These are phyloP conservation scores for Temnothorax unifasciatus DNA, from an alignment of 2,888 invertebrate species.

Conservation along the genomic window DNA sequence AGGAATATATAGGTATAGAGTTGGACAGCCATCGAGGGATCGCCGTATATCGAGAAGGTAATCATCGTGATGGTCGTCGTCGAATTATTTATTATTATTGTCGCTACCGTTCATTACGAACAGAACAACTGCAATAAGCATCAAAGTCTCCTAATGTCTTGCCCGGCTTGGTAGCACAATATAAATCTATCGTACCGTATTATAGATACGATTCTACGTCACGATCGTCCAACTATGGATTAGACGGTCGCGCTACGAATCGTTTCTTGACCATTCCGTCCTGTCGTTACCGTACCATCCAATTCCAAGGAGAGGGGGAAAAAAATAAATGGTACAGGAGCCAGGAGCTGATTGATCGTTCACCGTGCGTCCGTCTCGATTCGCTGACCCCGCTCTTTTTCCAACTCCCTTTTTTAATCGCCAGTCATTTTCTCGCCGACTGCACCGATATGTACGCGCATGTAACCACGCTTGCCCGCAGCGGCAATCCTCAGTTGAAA, in stretches of 20 bases:
- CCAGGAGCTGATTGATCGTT: constrained; percentile 74
- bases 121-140: constrained; percentile 23
- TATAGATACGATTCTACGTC: neutral
- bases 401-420: constrained; percentile 65
- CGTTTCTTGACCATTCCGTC: constrained; percentile 8
- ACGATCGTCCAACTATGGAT: neutral
- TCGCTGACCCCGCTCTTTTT: constrained; percentile 59
- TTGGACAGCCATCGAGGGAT: constrained; percentile 28
- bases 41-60: constrained; percentile 10
- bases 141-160: constrained; percentile 24
- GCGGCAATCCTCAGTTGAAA: constrained; percentile 68
- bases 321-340: constrained; percentile 75
- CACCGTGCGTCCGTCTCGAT: constrained; percentile 28
- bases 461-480: constrained; percentile 59
- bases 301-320: constrained; percentile 52
- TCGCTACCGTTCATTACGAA: constrained; percentile 7
- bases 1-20: constrained; percentile 48
- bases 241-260: constrained; percentile 41
- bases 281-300: constrained; percentile 39
- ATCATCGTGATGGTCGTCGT: constrained; percentile 19
- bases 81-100: constrained; percentile 61
- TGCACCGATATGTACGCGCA: constrained; percentile 56
- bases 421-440: constrained; percentile 75
- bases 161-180: neutral
- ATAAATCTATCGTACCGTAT: neutral